phyloP scores from a whole-genome alignment of 2,797 vertebrate genomes.

The Catharus ustulatus region DNA sequence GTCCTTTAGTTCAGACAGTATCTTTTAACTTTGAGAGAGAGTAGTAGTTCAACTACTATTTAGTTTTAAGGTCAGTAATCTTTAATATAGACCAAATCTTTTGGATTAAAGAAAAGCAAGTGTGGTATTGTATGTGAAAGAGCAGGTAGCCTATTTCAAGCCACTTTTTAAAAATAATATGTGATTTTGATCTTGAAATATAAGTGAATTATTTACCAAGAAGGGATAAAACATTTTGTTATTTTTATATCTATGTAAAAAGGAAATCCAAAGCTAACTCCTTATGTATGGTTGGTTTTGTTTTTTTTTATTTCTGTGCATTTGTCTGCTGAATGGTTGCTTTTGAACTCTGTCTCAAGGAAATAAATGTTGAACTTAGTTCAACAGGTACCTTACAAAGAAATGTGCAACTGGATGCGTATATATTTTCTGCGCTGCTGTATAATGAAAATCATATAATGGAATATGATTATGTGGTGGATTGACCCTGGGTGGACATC shows the following conservation, averaged over 20 bases:
- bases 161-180: neutral
- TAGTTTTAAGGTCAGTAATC: neutral
- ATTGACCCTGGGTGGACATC: neutral
- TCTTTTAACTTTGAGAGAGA: neutral
- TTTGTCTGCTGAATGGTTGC: neutral
- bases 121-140: neutral
- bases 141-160: neutral
- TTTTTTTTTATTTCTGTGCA: neutral
- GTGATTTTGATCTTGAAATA: neutral
- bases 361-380: neutral
- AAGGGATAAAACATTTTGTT: neutral
- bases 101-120: neutral
- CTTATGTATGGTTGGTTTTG: neutral
- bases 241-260: neutral
- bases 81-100: neutral
- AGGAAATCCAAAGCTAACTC: neutral
- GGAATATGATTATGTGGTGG: neutral
- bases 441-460: neutral
- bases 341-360: neutral
- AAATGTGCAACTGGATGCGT: neutral
- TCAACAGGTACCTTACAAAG: neutral
- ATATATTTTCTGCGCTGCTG: fast-evolving
- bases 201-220: neutral
- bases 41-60: neutral
- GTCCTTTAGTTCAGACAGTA: neutral